Conservation (phyloP, 2,888 invertebrate genomes). For the Selenia dentaria region DNA sequence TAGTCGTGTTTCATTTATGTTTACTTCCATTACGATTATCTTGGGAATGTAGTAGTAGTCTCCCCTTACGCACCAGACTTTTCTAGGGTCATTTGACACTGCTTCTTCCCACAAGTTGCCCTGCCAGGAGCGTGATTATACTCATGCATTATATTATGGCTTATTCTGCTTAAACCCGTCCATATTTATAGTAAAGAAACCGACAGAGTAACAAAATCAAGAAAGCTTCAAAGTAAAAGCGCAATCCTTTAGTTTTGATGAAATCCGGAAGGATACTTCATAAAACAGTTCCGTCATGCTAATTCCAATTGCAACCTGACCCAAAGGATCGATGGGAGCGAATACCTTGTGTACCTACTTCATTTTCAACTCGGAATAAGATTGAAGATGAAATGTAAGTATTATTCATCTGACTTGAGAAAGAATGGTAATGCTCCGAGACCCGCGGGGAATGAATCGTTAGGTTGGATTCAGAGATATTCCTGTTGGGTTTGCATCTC, state of each 20-base stretch:
- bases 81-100: no score
- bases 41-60: no score
- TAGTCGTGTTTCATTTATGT: no score
- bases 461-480: constrained; percentile 29
- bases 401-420: constrained; percentile 32
- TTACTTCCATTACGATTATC: no score
- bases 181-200: no score
- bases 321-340: constrained; percentile 11
- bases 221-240: no score
- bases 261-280: background rate
- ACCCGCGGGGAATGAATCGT: constrained; percentile 32
- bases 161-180: no score
- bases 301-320: constrained; percentile 11
- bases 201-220: no score
- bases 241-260: background rate
- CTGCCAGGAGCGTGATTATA: no score
- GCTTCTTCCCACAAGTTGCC: no score
- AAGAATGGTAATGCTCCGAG: constrained; percentile 34
- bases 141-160: no score
- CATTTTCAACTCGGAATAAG: constrained; percentile 28
- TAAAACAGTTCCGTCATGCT: background rate
- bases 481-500: constrained; percentile 20
- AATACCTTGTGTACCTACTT: constrained; percentile 20
- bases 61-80: no score
- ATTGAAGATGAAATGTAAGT: constrained; percentile 30